Conservation (phyloP, 2,113 vertebrate genomes). For the Crotalus helleri region DNA sequence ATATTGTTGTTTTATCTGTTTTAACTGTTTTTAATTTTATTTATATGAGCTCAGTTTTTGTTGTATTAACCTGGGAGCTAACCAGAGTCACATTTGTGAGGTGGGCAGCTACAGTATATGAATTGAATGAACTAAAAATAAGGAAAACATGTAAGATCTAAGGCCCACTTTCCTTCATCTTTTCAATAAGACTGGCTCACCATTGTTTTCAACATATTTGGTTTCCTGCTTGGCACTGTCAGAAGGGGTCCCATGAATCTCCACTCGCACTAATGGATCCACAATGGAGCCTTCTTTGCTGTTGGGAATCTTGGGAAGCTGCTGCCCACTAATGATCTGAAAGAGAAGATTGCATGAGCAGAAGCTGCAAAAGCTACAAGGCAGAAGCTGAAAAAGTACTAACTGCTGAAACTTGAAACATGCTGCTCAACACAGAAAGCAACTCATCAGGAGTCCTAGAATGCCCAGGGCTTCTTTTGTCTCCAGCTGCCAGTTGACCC, state of each 20-base stretch:
- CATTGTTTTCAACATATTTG: conserved; percentile 90
- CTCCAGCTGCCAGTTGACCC: background rate
- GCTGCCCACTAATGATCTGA: conserved; percentile 94
- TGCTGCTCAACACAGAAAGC: background rate
- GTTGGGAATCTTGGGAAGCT: conserved; percentile 87
- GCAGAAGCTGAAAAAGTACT: background rate
- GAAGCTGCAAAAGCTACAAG: background rate
- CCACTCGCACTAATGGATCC: conserved; percentile 89
- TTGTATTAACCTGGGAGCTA: too few species aligned
- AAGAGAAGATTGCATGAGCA: background rate
- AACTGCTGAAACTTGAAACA: background rate
- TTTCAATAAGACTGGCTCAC: conserved; percentile 61
- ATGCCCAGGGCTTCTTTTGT: background rate
- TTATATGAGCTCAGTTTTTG: too few species aligned
- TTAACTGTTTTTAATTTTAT: too few species aligned
- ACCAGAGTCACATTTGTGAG: background rate
- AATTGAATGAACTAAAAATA: background rate
- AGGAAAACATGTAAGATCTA: background rate
- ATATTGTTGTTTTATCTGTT: too few species aligned
- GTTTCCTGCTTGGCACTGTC: conserved; percentile 87
- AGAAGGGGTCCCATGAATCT: conserved; percentile 80
- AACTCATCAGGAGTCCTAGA: background rate
- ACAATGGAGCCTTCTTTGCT: conserved; percentile 85
- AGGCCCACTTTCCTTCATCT: background rate
- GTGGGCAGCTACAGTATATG: background rate